Evolutionary conservation across 2,113 vertebrate genomes (phyloP), one percentile per base, ranked within the genome.

Genomic region (Brachionichthys hirsutus): DNA sequence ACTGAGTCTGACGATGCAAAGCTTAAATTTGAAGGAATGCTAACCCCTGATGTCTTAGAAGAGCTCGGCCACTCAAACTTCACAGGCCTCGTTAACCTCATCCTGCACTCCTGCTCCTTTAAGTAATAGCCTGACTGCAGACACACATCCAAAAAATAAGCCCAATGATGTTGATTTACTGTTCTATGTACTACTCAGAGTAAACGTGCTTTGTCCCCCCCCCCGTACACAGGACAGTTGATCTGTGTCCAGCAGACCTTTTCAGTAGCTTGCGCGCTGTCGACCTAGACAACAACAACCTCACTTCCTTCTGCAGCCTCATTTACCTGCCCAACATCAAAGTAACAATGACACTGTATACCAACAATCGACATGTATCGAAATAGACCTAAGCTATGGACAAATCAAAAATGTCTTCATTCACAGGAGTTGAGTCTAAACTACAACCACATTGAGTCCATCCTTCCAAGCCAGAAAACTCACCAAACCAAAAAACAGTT

Each of bases 381-480:
- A 50, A 54, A 58, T 54, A 4, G 15, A 54, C 4, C 17, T 45
- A 9, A 57, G 20, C 12, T 4, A 0, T n/a, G 12, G 14, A 59
- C 12, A 61, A 38, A 45, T 49, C 0, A 5, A 24, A 55, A 3
- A 36, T 48, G 52, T 63, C 36, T 16, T 64, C 6, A n/a, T 34
- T 44, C 24, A 10, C 62, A 96, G 93, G 89, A 86, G 19, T 81
- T 94, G 51, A 92, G 80, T 84, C 87, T 94, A 58, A 94, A 93
- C 70, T 84, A 92, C 85, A 95, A 94, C 78, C 93, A 88, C 78
- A 92, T 93, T 60, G 92, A 94, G 79, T 96, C 94, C 65, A 93
- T 94, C 65, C 65, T 94, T 22, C 93, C 93, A 16, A 85, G 81
- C 78, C 78, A 88, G 74, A 95, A 93, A 67, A 74, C 86, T 54